phyloP scores from a whole-genome alignment of 2,113 vertebrate species.

The Megaceryle torquata region DNA sequence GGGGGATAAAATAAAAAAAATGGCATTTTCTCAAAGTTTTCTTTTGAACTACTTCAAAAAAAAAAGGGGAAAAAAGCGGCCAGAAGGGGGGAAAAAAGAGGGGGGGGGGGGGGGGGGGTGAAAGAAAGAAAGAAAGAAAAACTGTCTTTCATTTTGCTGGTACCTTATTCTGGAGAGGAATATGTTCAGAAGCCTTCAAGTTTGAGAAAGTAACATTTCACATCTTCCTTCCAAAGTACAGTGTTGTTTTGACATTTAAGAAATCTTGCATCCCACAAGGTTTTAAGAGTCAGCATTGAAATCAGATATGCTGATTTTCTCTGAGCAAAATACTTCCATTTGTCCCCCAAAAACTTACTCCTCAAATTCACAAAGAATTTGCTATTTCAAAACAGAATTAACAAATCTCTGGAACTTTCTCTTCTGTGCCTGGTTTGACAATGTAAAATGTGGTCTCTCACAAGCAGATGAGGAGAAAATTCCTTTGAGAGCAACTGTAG shows the following conservation, averaged over 20 bases:
- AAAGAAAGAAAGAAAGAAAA: not conserved
- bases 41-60: too few relatives aligned
- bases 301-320: not conserved
- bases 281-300: not conserved
- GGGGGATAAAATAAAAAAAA: too few relatives aligned
- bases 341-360: not conserved
- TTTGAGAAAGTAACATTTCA: not conserved
- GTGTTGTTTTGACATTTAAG: not conserved
- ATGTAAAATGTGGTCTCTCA: not conserved
- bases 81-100: too few relatives aligned
- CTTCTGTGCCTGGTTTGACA: not conserved
- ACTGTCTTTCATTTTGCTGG: not conserved
- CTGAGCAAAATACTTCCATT: not conserved
- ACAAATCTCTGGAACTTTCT: not conserved
- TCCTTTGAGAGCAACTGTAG: not conserved
- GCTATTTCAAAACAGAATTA: not conserved
- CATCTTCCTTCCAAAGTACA: not conserved
- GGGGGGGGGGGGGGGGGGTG: too few relatives aligned
- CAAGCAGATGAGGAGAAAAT: not conserved
- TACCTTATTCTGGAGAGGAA: not conserved
- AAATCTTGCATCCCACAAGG: not conserved
- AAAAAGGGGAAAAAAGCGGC: too few relatives aligned
- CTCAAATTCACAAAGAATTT: not conserved
- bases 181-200: not conserved
- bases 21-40: too few relatives aligned